Evolutionary conservation across 2,797 vertebrate genomes (phyloP).

Genomic region (Hirundo rustica): DNA sequence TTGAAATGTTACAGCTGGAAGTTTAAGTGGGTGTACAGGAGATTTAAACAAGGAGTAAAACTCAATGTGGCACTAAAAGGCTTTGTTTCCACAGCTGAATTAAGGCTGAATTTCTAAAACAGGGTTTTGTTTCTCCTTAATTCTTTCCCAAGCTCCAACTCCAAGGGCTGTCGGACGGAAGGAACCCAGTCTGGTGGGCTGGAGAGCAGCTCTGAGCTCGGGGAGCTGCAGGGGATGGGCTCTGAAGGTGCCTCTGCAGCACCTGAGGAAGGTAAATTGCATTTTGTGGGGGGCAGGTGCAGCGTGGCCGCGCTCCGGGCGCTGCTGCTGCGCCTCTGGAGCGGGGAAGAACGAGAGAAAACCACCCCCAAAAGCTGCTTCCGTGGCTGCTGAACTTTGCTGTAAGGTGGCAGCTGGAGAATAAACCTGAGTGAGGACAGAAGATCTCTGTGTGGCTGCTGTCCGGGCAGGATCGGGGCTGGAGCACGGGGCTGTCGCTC

Average conservation of each 20-base stretch:
- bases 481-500: accelerated
- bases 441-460: not conserved
- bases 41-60: not conserved
- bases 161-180: constrained; percentile 73
- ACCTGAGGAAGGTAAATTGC: constrained; percentile 83
- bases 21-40: not conserved
- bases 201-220: constrained; percentile 75
- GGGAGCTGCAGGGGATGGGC: constrained; percentile 67
- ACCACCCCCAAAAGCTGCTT: not conserved
- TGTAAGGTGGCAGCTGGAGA: not conserved
- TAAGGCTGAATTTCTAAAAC: not conserved
- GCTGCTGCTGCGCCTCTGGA: not conserved
- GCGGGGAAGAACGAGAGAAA: accelerated
- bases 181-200: constrained; percentile 74
- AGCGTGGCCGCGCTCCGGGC: not conserved
- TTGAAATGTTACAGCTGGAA: not conserved
- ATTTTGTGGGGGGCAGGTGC: not conserved
- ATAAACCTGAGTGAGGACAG: not conserved
- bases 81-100: not conserved
- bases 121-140: not conserved
- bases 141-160: constrained; percentile 51
- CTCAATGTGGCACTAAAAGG: not conserved
- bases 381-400: not conserved
- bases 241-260: constrained; percentile 77
- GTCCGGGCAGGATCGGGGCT: not conserved